These are phyloP conservation scores for Calameuta filiformis DNA, from an alignment of 2,888 invertebrate species.

Conservation along the genomic window DNA sequence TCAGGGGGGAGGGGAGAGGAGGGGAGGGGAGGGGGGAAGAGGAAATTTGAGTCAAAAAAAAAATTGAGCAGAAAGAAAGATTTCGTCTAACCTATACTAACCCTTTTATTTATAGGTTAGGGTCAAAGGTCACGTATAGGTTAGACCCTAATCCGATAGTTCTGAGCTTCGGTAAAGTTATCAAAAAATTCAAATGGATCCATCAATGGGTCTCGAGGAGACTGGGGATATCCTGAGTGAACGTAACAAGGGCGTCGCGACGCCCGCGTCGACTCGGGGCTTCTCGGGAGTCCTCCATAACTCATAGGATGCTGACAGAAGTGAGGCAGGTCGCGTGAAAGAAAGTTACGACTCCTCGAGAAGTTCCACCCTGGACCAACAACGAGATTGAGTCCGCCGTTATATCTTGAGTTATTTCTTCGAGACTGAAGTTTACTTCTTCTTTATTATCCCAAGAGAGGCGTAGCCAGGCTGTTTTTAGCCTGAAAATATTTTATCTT, in stretches of 20 bases:
- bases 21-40: background rate
- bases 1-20: background rate
- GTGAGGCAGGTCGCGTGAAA: slow-evolving; percentile 47
- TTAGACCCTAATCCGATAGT: background rate
- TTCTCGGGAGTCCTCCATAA: slow-evolving; percentile 27
- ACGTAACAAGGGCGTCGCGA: background rate
- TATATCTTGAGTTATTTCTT: slow-evolving; percentile 18
- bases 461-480: background rate
- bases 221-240: background rate
- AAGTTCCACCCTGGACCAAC: slow-evolving; percentile 5
- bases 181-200: background rate
- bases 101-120: background rate
- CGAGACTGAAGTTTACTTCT: slow-evolving; percentile 1
- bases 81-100: background rate
- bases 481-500: background rate
- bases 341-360: slow-evolving; percentile 33
- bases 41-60: slow-evolving; percentile 9
- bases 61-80: slow-evolving; percentile 28
- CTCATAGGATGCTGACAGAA: slow-evolving; percentile 42
- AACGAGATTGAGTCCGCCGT: slow-evolving; percentile 20
- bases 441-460: slow-evolving; percentile 12
- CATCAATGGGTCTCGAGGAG: background rate
- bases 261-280: background rate
- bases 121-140: background rate
- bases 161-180: background rate